Percentiles rank a stretch among this genome's conserved stretches.
Conservation (phyloP, 2,797 vertebrate species). For the Taenioides sp. region DNA sequence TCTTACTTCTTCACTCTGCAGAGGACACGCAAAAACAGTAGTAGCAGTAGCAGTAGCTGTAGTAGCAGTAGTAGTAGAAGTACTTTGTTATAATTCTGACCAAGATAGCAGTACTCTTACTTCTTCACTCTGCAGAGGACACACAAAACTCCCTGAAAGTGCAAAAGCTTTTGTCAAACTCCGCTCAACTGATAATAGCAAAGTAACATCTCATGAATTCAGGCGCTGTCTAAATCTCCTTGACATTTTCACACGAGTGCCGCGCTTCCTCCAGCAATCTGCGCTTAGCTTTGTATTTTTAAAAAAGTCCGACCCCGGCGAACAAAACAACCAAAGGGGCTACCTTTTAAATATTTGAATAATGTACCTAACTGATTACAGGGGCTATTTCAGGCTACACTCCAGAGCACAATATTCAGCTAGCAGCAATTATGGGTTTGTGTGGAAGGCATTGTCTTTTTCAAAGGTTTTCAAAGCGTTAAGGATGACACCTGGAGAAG, state of each 20-base stretch:
- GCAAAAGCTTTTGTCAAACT: slow-evolving; percentile 36
- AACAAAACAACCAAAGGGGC: slow-evolving; percentile 15
- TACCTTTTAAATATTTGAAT: slow-evolving; percentile 10
- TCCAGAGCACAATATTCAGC: background rate
- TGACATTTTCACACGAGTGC: slow-evolving; percentile 53
- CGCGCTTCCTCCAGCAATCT: slow-evolving; percentile 27
- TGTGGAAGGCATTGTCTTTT: slow-evolving; percentile 9
- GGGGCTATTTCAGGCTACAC: slow-evolving; percentile 9
- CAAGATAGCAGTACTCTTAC: no score
- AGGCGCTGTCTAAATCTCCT: slow-evolving; percentile 58
- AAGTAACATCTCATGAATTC: slow-evolving; percentile 57
- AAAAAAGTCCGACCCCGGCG: slow-evolving; percentile 12
- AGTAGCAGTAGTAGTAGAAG: no score
- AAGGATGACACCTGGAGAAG: background rate
- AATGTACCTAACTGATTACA: slow-evolving; percentile 18
- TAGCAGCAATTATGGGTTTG: slow-evolving; percentile 21
- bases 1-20: background rate
- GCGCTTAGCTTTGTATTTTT: slow-evolving; percentile 12
- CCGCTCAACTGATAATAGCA: slow-evolving; percentile 43
- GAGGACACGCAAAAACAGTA: slow-evolving; percentile 16
- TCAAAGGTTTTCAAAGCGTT: slow-evolving; percentile 13
- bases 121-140: no score
- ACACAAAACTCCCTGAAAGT: slow-evolving; percentile 21
- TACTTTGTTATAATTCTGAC: no score
- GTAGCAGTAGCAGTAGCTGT: no score